Evolutionary conservation across 2,113 vertebrate genomes (phyloP), one percentile per base, ranked within the genome.

Genomic region (Halichoerus grypus): DNA sequence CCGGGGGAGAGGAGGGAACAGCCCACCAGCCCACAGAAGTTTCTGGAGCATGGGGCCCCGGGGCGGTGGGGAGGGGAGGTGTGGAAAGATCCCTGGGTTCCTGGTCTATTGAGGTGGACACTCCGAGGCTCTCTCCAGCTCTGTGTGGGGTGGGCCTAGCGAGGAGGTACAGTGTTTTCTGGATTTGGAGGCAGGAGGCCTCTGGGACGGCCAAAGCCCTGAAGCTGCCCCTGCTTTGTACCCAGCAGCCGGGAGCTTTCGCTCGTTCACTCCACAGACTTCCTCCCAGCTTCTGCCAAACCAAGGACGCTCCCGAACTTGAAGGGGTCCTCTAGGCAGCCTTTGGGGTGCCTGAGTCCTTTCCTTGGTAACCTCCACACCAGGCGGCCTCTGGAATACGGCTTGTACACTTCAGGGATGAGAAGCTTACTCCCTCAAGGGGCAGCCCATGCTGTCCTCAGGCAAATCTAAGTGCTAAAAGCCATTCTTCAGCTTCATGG

Each of bases 11-110:
- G 53, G 42, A 59, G 65, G 49, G 69, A 69, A 46, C 55, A 49
- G 84, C 92, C 80, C 92, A 92, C 76, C 87, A 67, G 74, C 51
- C 88, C n/a, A 9, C 57, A 24, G 71, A 55, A 83, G 90, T 49
- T 92, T 57, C 53, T 24, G 92, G 19, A 71, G 11, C 71, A 74
- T 36, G 19, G 42, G 26, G 46, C 36, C 6, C n/a, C 6, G 4
- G 39, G 15, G 33, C 81, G 0, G 33, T 77, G 33, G 22, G 26
- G 61, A 28, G 59, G 1, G 0, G 9, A n/a, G 33, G 13, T 21
- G 36, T 16, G 7, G 63, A 74, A 69, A 51, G 71, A 59, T 6
- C 63, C 18, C 0, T 2, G 22, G 79, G 31, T 65, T 69, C 81
- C 72, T 19, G 42, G 57, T 53, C 53, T 53, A 4, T 1, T 31